phyloP scores from a whole-genome alignment of 2,888 invertebrate species.

The Eristalinus sepulchralis region DNA sequence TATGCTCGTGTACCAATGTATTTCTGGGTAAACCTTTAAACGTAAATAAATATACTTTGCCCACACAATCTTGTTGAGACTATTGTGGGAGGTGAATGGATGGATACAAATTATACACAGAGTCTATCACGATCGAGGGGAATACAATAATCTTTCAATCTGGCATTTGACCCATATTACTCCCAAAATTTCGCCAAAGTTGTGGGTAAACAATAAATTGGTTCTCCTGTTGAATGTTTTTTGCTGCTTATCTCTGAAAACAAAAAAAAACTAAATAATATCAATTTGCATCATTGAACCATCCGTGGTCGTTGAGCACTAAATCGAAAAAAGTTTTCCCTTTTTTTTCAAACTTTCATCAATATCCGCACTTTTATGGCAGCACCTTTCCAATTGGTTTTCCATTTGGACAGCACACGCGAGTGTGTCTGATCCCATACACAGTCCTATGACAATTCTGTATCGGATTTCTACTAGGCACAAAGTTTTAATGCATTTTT shows the following conservation, averaged over 20 bases:
- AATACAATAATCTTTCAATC: neutral
- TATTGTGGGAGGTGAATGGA: neutral
- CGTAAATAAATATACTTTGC: neutral
- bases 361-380: neutral
- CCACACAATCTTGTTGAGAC: neutral
- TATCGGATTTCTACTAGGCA: neutral
- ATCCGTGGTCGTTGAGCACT: neutral
- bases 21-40: neutral
- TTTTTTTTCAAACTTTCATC: neutral
- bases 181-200: too few species aligned
- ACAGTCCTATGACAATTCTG: neutral
- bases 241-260: conserved; percentile 20
- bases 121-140: neutral
- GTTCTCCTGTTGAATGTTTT: too few species aligned
- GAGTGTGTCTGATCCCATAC: neutral
- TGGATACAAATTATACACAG: neutral
- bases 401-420: neutral
- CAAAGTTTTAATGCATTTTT: neutral
- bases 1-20: neutral
- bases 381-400: neutral
- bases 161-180: neutral
- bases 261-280: conserved; percentile 18
- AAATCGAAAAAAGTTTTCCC: neutral
- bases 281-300: neutral
- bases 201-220: too few species aligned